Base-by-base conservation (phyloP, 2,888 invertebrate genomes). In the Ligdia adustata region DNA sequence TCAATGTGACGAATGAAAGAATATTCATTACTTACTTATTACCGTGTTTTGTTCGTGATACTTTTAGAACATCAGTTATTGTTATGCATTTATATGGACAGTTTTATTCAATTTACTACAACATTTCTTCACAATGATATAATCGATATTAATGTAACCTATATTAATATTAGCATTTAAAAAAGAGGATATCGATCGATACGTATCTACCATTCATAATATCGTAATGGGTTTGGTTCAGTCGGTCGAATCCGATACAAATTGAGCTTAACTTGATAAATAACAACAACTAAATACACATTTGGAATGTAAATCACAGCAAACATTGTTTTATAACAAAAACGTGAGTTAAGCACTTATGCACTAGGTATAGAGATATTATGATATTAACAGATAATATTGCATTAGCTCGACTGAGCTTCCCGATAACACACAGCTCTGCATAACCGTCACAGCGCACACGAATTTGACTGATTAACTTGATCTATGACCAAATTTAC, bases 161-260 rank as follows among this genome's bases (percentile, higher is more conserved):
- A 22, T 5, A 16, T 16, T 16, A 4, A 39, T 14, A 14, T 27
- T 9, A 45, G 15, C 15, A 34, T 29, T 22, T 20, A 24, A 14
- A 9, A 44, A 24, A 9, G 27, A 33, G 31, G 18, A 9, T 35
- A 37, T 27, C 18, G 7, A 37, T 27, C 18, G 7, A 24, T 26
- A 32, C 2, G 7, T 39, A 37, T 7, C 14, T 20, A 44, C n/a
- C n/a, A n/a, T n/a, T n/a, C 26, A 16, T 20, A 11, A 44, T 33
- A 55, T 57, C 57, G 57, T 57, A 57, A 56, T 55, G 57, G 54
- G 54, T 51, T 57, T 46, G 52, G 48, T 52, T 47, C 48, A 46
- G 46, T 48, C 54, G 51, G 50, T 38, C 50, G 46, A 52, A 55
- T 46, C 48, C 50, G 49, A 47, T 37, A 50, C 41, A 49, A 41